Evolutionary conservation across 2,113 vertebrate genomes (phyloP).

Genomic region (Elgaria multicarinata): DNA sequence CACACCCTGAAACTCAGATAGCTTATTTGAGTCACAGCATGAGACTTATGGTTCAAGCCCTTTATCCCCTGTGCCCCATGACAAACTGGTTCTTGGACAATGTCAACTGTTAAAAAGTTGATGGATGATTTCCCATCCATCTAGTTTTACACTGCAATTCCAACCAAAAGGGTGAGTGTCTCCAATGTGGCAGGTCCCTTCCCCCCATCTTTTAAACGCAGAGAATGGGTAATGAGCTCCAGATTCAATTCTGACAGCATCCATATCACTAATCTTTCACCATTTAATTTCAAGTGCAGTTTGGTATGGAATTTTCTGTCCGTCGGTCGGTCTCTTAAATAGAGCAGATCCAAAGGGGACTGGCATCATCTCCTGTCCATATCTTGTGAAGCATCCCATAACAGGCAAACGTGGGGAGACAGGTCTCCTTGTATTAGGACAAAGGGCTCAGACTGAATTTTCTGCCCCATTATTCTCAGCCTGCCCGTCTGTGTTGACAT

Average conservation of each 20-base stretch:
- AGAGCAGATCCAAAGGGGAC: neutral
- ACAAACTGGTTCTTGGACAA: neutral
- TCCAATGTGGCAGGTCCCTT: neutral
- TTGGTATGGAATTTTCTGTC: neutral
- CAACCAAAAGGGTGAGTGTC: neutral
- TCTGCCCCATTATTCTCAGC: conserved; percentile 16
- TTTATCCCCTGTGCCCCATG: neutral
- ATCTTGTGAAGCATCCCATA: neutral
- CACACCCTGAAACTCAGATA: neutral
- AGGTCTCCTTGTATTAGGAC: neutral
- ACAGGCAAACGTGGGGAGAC: neutral
- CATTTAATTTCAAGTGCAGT: neutral
- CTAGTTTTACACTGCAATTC: neutral
- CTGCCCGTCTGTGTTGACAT: conserved; percentile 12
- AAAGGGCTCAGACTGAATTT: conserved; percentile 8
- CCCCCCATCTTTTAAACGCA: neutral
- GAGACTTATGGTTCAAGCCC: neutral
- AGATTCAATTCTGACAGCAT: neutral
- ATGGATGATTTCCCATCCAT: neutral
- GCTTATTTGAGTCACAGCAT: neutral
- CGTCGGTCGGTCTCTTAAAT: neutral
- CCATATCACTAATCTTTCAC: neutral
- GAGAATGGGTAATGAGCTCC: neutral
- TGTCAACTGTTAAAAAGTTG: neutral
- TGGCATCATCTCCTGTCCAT: neutral